Evolutionary conservation across 1,140 invertebrate genomes (phyloP).

Genomic region (Lethrus apterus): DNA sequence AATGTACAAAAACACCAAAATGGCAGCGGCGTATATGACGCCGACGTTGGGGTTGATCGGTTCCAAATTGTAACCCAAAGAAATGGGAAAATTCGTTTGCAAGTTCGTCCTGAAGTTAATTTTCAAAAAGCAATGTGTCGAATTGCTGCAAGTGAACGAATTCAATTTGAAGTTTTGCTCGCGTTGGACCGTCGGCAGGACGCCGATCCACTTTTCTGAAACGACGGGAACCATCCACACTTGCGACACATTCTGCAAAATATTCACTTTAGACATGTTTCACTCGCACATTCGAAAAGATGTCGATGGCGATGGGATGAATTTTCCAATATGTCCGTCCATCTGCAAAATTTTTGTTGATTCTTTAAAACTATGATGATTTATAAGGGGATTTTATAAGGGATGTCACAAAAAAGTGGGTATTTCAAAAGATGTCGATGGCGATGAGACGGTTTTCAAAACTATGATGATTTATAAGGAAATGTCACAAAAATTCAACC

Average conservation of each 20-base stretch:
- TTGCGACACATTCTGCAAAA: conserved; percentile 47
- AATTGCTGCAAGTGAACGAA: conserved; percentile 27
- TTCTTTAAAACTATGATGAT: too few species aligned
- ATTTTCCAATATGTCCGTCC: too few species aligned
- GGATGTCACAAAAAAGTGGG: too few species aligned
- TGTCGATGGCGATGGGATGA: too few species aligned
- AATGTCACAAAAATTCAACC: too few species aligned
- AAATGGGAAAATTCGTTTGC: conserved; percentile 50
- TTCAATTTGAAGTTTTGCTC: conserved; percentile 43
- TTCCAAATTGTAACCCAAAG: conserved; percentile 53
- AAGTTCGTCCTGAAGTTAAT: conserved; percentile 48
- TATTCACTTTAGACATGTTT: too few species aligned
- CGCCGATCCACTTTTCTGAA: conserved; percentile 42
- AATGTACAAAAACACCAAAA: conserved; percentile 70
- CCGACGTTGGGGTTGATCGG: conserved; percentile 59
- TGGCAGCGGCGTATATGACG: conserved; percentile 61
- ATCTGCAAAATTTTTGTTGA: too few species aligned
- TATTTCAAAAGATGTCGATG: too few species aligned
- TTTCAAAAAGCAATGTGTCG: conserved; percentile 27
- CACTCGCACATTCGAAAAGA: too few species aligned
- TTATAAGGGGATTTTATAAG: too few species aligned
- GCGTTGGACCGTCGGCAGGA: conserved; percentile 45
- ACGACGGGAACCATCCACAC: conserved; percentile 46
- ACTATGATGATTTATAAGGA: too few species aligned
- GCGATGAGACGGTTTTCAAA: too few species aligned